Conservation (phyloP, 2,888 invertebrate species). For the Nasonovia ribisnigri region DNA sequence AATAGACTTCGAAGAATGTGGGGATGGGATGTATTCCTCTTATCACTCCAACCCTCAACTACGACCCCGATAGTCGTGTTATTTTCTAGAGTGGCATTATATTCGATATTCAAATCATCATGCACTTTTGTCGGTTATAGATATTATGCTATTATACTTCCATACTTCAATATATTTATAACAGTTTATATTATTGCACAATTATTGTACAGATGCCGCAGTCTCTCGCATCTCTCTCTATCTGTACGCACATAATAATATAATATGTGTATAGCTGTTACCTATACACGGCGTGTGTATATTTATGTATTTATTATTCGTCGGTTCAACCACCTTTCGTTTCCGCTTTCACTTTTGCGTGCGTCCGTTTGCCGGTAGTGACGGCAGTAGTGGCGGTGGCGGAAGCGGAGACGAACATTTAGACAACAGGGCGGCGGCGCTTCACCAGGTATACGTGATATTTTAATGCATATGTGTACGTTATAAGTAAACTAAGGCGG, state of each 20-base stretch:
- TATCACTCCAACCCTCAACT: neutral
- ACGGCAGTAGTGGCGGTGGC: neutral
- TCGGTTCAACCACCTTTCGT: conserved; percentile 58
- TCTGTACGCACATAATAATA: neutral
- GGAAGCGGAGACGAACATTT: conserved; percentile 1
- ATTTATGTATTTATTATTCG: conserved; percentile 28
- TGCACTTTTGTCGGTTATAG: neutral
- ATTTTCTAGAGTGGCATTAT: neutral
- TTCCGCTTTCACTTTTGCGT: conserved; percentile 63
- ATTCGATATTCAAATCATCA: neutral
- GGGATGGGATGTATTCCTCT: neutral
- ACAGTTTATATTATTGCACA: neutral
- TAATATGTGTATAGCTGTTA: neutral
- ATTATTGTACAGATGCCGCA: neutral
- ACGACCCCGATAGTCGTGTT: neutral
- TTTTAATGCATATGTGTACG: neutral
- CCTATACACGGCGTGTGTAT: neutral
- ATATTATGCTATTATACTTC: neutral
- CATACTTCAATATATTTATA: neutral
- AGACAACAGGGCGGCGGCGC: conserved; percentile 35
- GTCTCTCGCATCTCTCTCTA: too few relatives aligned
- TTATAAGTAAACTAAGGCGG: neutral
- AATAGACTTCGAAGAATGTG: neutral
- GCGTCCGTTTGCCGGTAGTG: neutral
- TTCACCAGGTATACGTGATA: neutral